Percentiles rank a stretch among this genome's conserved stretches.
These are phyloP conservation scores for Pachydiplax longipennis DNA, from an alignment of 2,888 invertebrate species.

Conservation along the genomic window DNA sequence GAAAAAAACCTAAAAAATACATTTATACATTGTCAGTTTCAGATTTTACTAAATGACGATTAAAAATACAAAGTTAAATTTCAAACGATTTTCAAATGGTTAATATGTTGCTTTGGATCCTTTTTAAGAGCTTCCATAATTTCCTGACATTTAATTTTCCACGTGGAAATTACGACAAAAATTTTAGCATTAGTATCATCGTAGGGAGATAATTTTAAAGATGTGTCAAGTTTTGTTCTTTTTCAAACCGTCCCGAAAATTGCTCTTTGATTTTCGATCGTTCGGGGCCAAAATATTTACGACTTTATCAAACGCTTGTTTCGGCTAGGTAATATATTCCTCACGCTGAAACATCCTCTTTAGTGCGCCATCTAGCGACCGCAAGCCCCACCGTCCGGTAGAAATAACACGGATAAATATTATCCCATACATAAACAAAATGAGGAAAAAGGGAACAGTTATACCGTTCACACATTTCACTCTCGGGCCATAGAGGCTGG, in stretches of 20 bases:
- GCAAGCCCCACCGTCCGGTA: not conserved
- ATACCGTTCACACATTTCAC: constrained; percentile 28
- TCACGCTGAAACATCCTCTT: not conserved
- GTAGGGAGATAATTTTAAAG: not conserved
- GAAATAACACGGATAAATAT: constrained; percentile 19
- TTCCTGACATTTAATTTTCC: too few species aligned
- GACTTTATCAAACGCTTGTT: not conserved
- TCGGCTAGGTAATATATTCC: not conserved
- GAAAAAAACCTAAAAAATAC: too few species aligned
- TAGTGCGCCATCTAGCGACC: not conserved
- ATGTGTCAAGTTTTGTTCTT: not conserved
- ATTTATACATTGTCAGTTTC: too few species aligned
- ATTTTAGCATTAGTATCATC: not conserved
- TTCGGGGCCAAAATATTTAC: not conserved
- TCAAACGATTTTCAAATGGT: too few species aligned
- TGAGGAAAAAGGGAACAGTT: not conserved
- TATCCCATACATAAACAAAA: constrained; percentile 30
- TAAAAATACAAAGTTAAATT: too few species aligned
- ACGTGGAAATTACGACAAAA: too few species aligned
- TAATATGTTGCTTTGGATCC: too few species aligned
- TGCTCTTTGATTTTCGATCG: not conserved
- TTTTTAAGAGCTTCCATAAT: too few species aligned
- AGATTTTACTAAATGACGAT: too few species aligned
- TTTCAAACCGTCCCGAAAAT: not conserved
- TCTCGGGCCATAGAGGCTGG: not conserved